These are phyloP conservation scores for Ochropacha duplaris DNA, from an alignment of 2,888 invertebrate species.

Conservation along the genomic window DNA sequence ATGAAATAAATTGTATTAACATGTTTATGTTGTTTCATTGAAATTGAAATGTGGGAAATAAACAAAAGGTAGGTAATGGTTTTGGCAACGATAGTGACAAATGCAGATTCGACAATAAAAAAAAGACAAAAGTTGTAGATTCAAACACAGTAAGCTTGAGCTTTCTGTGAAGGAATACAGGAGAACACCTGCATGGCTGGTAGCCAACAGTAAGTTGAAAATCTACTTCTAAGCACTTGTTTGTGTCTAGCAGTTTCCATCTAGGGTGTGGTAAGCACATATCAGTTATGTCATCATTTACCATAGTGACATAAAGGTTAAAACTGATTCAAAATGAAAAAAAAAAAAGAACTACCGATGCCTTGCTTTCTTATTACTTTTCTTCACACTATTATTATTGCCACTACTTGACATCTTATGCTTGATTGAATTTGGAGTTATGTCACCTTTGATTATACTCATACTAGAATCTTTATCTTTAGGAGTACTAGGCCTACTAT, in stretches of 20 bases:
- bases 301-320: no score
- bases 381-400: slow-evolving; percentile 85
- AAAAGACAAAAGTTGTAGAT: no score
- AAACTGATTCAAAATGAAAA: no score
- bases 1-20: background rate
- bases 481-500: slow-evolving; percentile 75
- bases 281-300: no score
- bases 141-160: no score
- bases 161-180: no score
- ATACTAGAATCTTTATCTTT: slow-evolving; percentile 72
- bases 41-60: background rate
- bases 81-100: background rate
- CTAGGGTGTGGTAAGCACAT: no score
- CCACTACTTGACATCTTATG: slow-evolving; percentile 75
- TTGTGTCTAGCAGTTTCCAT: no score
- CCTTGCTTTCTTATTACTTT: slow-evolving; percentile 90
- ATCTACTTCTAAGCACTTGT: no score
- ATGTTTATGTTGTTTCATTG: background rate
- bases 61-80: background rate
- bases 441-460: slow-evolving; percentile 60
- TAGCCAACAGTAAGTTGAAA: no score
- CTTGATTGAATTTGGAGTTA: slow-evolving; percentile 73
- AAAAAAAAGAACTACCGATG: slow-evolving; percentile 88
- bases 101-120: no score
- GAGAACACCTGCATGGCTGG: no score